Evolutionary conservation across 1,140 invertebrate species (phyloP), one percentile per base, ranked within the genome.

Genomic region (Drosophila leontia): DNA sequence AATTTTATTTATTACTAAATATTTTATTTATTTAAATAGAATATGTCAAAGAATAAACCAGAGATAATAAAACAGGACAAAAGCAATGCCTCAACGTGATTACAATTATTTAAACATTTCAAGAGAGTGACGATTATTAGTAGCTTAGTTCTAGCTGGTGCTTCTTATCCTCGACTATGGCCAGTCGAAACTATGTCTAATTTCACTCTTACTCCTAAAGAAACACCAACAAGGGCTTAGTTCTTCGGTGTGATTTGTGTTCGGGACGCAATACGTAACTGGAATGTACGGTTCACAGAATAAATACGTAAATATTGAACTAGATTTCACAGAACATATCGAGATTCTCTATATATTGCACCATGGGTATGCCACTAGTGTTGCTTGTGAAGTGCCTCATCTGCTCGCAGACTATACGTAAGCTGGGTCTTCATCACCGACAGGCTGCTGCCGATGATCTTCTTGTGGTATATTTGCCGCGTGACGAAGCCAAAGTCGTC

Each of bases 11-110:
- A 91, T 91, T 87, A 88, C 60, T 88, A 88, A 81, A 85, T 85
- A 88, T 91, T 90, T 91, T 79, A 83, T 91, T 91, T 91, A 91
- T 91, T 91, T 82, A 91, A 90, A 90, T 90, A 90, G 85, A 90
- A 90, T 88, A 88, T 88, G 84, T 88, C 78, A 85, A 90, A 85
- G 75, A 90, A 82, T 90, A 84, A 88, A 82, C 76, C 81, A 87
- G 79, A 86, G 81, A 83, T 83, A 87, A 88, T 90, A 88, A 88
- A 90, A 63, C 75, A 90, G 81, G 70, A 91, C 82, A 85, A 90
- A 88, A 80, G 60, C 62, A 78, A 60, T 75, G 64, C 62, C 51
- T 37, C 39, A 60, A 72, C 32, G 56, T 69, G 15, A 60, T 64
- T 63, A 37, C 68, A 81, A 80, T 81, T 85, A 68, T 72, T 70